A percentile compares a stretch with the other conserved stretches of the same genome.
phyloP scores from a whole-genome alignment of 2,113 vertebrate species.

The Macroglossus sobrinus region DNA sequence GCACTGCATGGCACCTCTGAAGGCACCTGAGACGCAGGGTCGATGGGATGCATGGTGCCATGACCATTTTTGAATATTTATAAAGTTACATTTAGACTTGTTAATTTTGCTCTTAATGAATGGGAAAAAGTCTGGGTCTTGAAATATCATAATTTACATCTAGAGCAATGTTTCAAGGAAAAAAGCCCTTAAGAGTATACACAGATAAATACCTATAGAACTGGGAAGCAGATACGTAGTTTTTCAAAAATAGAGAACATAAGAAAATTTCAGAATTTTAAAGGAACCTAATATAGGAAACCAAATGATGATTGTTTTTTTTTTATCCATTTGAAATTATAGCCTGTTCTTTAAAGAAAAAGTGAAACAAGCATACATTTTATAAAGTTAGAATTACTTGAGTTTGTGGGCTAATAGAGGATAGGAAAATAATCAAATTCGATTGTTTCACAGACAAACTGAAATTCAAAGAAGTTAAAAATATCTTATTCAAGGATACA shows the following conservation, averaged over 20 bases:
- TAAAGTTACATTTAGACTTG: background rate
- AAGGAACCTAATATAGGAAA: background rate
- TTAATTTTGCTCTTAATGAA: background rate
- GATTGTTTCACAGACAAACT: background rate
- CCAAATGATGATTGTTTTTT: background rate
- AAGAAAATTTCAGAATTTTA: background rate
- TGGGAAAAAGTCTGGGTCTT: background rate
- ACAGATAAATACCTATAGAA: background rate
- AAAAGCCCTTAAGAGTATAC: background rate
- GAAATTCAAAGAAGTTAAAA: background rate
- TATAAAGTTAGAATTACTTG: background rate
- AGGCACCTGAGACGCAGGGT: background rate
- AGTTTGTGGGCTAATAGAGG: background rate
- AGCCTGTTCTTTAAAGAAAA: slow-evolving; percentile 30
- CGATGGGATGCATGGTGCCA: no score
- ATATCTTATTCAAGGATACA: background rate
- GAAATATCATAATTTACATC: background rate
- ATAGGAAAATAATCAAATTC: background rate
- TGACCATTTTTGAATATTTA: background rate
- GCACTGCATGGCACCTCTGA: background rate
- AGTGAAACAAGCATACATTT: background rate
- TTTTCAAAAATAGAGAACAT: slow-evolving; percentile 1
- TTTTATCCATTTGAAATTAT: slow-evolving; percentile 6
- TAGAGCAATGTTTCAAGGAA: background rate
- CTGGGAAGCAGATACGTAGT: background rate